These are phyloP conservation scores for Pardosa pseudoannulata DNA, from an alignment of 2,888 invertebrate genomes.

Conservation along the genomic window DNA sequence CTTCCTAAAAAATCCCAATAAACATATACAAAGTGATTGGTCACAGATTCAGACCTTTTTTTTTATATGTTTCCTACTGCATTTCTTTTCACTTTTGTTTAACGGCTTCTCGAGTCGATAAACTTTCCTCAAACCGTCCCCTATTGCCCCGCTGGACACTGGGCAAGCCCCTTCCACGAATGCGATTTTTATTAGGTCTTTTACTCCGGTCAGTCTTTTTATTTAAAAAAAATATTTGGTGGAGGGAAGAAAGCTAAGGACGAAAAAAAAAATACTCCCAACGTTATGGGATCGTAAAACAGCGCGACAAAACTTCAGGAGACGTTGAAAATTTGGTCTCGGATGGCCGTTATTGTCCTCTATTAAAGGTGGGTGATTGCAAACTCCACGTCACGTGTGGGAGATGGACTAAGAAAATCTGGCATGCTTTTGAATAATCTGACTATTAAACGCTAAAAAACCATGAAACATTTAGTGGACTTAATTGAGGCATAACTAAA, in stretches of 20 bases:
- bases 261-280: constrained; percentile 49
- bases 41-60: no score
- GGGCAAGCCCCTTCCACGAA: constrained; percentile 56
- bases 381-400: constrained; percentile 30
- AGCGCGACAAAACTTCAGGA: constrained; percentile 57
- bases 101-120: not conserved
- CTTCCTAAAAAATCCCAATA: no score
- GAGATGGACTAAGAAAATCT: not conserved
- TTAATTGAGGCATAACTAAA: no score
- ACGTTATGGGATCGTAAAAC: constrained; percentile 40
- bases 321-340: constrained; percentile 7
- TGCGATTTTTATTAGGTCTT: constrained; percentile 69
- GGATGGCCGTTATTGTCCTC: constrained; percentile 1
- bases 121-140: not conserved
- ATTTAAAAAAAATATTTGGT: constrained; percentile 23
- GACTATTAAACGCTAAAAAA: no score
- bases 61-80: not conserved
- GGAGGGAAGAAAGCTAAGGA: not conserved
- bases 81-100: not conserved
- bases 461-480: no score
- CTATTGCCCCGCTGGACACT: not conserved
- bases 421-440: no score
- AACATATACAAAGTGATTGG: no score
- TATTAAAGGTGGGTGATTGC: constrained; percentile 5
- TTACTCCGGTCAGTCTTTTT: constrained; percentile 57